Evolutionary conservation across 2,888 invertebrate genomes (phyloP).

Genomic region (Volucella inflata): DNA sequence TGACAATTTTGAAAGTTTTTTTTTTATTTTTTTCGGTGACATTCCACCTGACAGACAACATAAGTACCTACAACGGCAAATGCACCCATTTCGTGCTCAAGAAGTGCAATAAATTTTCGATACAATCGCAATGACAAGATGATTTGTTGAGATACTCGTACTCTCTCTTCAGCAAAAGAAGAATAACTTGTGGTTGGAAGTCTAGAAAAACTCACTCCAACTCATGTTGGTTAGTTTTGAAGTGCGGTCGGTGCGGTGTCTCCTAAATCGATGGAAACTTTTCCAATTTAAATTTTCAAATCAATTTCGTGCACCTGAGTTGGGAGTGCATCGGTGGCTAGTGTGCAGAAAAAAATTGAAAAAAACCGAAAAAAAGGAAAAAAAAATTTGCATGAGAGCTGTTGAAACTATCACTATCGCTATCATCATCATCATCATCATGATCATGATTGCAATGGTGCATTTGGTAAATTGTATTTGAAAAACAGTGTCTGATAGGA

Average conservation of each 20-base stretch:
- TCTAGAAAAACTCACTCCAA: neutral
- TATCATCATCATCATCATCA: constrained; percentile 28
- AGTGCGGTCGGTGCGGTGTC: constrained; percentile 9
- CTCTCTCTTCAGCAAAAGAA: neutral
- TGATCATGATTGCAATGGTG: constrained; percentile 4
- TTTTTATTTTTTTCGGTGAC: constrained; percentile 42
- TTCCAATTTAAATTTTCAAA: constrained; percentile 75
- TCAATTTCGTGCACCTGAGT: constrained; percentile 67
- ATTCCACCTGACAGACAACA: constrained; percentile 68
- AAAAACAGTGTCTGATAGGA: neutral
- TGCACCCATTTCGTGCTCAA: constrained; percentile 68
- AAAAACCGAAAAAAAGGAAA: constrained; percentile 11
- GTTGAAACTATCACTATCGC: constrained; percentile 1
- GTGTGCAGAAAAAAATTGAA: neutral
- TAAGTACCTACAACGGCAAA: constrained; percentile 64
- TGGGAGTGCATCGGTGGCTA: constrained; percentile 31
- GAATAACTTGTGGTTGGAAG: constrained; percentile 20
- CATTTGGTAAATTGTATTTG: constrained; percentile 11
- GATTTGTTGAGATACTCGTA: constrained; percentile 69
- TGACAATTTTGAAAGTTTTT: constrained; percentile 44
- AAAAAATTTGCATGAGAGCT: constrained; percentile 48
- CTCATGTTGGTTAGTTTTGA: constrained; percentile 33
- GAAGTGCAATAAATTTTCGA: constrained; percentile 71
- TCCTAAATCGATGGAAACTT: constrained; percentile 69
- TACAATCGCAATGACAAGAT: constrained; percentile 73